Evolutionary conservation across 2,888 invertebrate genomes (phyloP).

Genomic region (Strigamia transsilvanica): DNA sequence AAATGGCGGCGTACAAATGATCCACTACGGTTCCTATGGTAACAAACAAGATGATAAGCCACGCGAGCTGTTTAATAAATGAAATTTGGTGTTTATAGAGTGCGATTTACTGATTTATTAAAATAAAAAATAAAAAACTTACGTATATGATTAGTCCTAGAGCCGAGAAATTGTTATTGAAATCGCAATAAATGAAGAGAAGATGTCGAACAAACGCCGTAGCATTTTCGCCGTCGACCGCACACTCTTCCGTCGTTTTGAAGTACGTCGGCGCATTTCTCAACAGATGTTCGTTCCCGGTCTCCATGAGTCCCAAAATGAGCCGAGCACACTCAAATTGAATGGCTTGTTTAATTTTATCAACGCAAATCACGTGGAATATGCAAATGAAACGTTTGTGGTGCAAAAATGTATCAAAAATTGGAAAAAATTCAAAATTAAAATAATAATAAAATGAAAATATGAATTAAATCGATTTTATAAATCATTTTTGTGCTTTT

Average conservation of each 20-base stretch:
- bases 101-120: too few species aligned
- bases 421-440: too few species aligned
- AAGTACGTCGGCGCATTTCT: not conserved
- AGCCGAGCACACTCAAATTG: too few species aligned
- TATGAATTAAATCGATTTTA: too few species aligned
- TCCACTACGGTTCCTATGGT: slow-evolving; percentile 69
- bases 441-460: not conserved
- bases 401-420: too few species aligned
- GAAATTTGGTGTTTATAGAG: not conserved
- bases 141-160: slow-evolving; percentile 25
- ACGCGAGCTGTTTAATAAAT: slow-evolving; percentile 62
- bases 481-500: too few species aligned
- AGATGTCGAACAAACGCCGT: not conserved
- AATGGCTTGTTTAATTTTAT: not conserved
- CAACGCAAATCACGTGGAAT: not conserved
- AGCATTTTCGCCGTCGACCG: too few species aligned
- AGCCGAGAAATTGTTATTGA: slow-evolving; percentile 22
- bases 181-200: slow-evolving; percentile 13
- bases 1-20: slow-evolving; percentile 68
- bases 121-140: not conserved
- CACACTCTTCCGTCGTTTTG: not conserved
- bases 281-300: not conserved
- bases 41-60: slow-evolving; percentile 68
- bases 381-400: not conserved
- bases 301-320: not conserved